Percentiles rank a stretch among this genome's conserved stretches.
These are phyloP conservation scores for Micrasema longulum DNA, from an alignment of 1,140 invertebrate genomes.

Conservation along the genomic window DNA sequence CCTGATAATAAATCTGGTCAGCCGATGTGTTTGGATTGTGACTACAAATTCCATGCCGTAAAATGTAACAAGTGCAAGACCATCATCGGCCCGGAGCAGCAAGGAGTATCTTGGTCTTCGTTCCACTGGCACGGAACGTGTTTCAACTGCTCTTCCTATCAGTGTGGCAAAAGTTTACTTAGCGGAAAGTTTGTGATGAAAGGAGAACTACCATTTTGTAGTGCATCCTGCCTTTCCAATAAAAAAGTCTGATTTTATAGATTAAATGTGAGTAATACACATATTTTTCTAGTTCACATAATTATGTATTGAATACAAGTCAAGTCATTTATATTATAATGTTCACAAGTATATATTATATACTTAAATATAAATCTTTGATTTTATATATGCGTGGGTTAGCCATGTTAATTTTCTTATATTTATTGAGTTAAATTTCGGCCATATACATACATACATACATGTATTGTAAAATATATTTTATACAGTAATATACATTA, in stretches of 20 bases:
- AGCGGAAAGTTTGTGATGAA: constrained; percentile 76
- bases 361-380: no score
- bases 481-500: no score
- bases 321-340: not conserved
- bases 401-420: no score
- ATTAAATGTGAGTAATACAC: not conserved
- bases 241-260: constrained; percentile 21
- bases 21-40: constrained; percentile 84
- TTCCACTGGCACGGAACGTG: constrained; percentile 83
- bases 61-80: constrained; percentile 78
- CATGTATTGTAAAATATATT: no score
- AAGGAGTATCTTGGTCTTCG: constrained; percentile 79
- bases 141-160: constrained; percentile 80
- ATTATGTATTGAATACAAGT: constrained; percentile 12
- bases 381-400: no score
- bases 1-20: constrained; percentile 79
- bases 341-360: no score
- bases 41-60: constrained; percentile 81
- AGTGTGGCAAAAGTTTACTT: constrained; percentile 79
- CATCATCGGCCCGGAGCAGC: constrained; percentile 80
- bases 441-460: no score
- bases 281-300: not conserved
- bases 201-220: constrained; percentile 77
- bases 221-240: constrained; percentile 69
- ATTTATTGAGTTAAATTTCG: no score